These are phyloP conservation scores for Zaprionus vittiger DNA, from an alignment of 1,140 invertebrate genomes.

Conservation along the genomic window DNA sequence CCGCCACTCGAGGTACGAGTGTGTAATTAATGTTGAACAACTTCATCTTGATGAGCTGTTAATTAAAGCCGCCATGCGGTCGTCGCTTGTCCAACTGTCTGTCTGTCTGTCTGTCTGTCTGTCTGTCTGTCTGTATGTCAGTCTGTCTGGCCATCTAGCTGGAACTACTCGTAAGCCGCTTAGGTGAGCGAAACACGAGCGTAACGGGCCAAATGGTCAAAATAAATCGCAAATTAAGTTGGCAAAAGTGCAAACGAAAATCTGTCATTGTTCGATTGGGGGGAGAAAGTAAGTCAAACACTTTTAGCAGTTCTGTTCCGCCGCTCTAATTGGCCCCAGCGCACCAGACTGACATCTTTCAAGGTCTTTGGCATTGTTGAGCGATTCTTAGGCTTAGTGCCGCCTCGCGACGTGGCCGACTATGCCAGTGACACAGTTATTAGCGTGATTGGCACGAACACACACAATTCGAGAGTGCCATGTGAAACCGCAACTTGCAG, in stretches of 20 bases:
- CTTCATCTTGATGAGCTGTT: conserved; percentile 77
- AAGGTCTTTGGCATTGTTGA: conserved; percentile 65
- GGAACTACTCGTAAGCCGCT: conserved; percentile 58
- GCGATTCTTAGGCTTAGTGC: conserved; percentile 61
- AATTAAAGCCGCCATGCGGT: conserved; percentile 66
- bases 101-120: conserved; percentile 7
- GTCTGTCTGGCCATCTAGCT: neutral
- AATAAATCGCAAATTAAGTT: conserved; percentile 54
- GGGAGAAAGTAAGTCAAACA: conserved; percentile 65
- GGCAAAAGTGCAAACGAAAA: conserved; percentile 54
- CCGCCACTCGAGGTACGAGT: conserved; percentile 34
- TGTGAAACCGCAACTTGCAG: conserved; percentile 53
- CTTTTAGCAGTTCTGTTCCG: conserved; percentile 47
- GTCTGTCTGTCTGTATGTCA: conserved; percentile 5
- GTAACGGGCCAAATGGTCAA: conserved; percentile 48
- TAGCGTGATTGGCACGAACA: conserved; percentile 76
- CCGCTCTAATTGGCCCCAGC: conserved; percentile 64
- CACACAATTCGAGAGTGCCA: conserved; percentile 36
- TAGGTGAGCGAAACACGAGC: conserved; percentile 55
- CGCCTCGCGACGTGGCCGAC: conserved; percentile 53
- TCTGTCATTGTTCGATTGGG: conserved; percentile 60
- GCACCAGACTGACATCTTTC: conserved; percentile 57
- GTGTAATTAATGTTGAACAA: conserved; percentile 74
- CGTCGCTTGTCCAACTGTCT: conserved; percentile 19
- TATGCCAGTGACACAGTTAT: conserved; percentile 76